Conservation (phyloP, 2,888 invertebrate genomes). For the Pristionchus exspectatus region DNA sequence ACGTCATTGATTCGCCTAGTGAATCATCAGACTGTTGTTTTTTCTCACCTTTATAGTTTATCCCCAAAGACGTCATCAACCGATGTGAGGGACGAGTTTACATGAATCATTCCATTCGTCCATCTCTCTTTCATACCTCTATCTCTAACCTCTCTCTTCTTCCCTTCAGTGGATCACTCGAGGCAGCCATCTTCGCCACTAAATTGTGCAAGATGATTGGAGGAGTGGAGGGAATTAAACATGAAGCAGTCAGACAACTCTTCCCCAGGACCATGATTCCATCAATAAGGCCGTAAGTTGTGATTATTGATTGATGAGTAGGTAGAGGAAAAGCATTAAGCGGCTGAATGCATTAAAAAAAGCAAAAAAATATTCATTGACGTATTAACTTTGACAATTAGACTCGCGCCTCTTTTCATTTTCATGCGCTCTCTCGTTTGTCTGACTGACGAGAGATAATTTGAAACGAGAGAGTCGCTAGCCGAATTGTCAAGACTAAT, state of each 20-base stretch:
- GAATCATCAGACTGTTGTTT: neutral
- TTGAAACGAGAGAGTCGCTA: no score
- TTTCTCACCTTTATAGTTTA: neutral
- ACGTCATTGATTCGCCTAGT: neutral
- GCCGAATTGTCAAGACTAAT: no score
- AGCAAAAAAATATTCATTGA: no score
- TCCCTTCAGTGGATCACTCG: slow-evolving; percentile 42
- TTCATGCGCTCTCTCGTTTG: neutral
- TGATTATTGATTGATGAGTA: no score
- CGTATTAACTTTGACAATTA: no score
- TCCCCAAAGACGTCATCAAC: neutral
- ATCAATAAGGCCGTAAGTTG: slow-evolving; percentile 38
- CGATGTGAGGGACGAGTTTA: neutral
- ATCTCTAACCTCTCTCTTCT: neutral
- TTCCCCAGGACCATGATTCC: slow-evolving; percentile 53
- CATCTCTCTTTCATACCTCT: neutral
- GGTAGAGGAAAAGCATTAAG: no score
- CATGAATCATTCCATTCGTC: neutral
- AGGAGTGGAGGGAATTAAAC: slow-evolving; percentile 49
- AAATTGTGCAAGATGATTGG: slow-evolving; percentile 54
- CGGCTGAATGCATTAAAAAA: no score
- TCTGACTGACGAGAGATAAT: no score
- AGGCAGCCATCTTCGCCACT: slow-evolving; percentile 52
- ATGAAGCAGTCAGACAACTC: neutral
- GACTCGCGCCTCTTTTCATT: neutral